phyloP scores from a whole-genome alignment of 2,888 invertebrate species.

The Eupithecia exiguata region DNA sequence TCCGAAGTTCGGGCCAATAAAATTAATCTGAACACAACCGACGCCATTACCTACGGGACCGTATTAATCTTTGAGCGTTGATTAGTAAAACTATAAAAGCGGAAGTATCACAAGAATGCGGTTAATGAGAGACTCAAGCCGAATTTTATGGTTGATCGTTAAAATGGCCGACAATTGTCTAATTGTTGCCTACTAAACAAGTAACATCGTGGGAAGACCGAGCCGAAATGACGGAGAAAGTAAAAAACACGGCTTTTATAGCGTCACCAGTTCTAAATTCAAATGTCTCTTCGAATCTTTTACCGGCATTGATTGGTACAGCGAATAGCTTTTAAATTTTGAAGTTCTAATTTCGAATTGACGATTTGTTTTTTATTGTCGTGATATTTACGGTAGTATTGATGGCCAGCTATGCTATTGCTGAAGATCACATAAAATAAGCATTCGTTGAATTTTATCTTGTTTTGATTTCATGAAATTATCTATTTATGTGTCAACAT shows the following conservation, averaged over 20 bases:
- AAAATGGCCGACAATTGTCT: conserved; percentile 83
- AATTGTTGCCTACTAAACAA: conserved; percentile 79
- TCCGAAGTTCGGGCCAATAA: conserved; percentile 75
- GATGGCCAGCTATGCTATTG: conserved; percentile 32
- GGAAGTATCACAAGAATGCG: conserved; percentile 83
- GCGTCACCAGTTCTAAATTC: conserved; percentile 60
- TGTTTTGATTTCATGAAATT: conserved; percentile 32
- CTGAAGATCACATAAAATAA: conserved; percentile 32
- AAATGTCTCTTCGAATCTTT: conserved; percentile 30
- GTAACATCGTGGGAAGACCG: conserved; percentile 79
- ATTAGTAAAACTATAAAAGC: conserved; percentile 84
- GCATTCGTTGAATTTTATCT: conserved; percentile 32
- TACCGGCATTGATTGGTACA: conserved; percentile 66
- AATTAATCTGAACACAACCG: conserved; percentile 77
- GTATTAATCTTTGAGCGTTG: conserved; percentile 81
- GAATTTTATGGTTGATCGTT: conserved; percentile 81
- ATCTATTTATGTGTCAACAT: conserved; percentile 29
- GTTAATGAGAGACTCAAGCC: conserved; percentile 81
- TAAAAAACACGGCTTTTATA: conserved; percentile 60
- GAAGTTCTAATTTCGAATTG: conserved; percentile 61
- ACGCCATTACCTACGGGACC: conserved; percentile 78
- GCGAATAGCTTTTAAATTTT: conserved; percentile 70
- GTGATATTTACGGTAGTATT: conserved; percentile 37
- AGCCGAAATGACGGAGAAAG: conserved; percentile 75
- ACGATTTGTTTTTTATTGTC: conserved; percentile 69